Conservation (phyloP, 2,888 invertebrate genomes). For the Meteorus colon region DNA sequence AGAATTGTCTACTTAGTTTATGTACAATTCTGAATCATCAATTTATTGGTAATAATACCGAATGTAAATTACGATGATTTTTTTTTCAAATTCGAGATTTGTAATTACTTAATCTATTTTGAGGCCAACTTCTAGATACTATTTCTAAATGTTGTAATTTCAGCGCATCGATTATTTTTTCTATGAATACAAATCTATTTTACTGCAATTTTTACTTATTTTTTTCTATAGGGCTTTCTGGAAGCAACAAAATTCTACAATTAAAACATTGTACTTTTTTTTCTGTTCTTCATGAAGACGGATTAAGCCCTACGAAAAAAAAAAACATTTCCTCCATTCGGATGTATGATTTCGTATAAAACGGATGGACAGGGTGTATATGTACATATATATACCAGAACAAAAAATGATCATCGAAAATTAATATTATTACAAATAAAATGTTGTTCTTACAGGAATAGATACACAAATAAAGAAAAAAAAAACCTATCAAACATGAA, state of each 20-base stretch:
- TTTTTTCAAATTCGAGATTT: background rate
- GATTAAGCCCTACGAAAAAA: background rate
- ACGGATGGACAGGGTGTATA: background rate
- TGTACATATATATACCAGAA: background rate
- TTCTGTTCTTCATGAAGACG: too few relatives aligned
- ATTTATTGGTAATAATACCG: background rate
- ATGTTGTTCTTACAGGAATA: background rate
- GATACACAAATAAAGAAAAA: background rate
- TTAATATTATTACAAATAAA: slow-evolving; percentile 7
- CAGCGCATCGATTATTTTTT: background rate
- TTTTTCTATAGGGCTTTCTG: background rate
- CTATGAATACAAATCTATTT: slow-evolving; percentile 3
- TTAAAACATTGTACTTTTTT: background rate
- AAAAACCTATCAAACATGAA: background rate
- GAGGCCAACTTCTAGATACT: background rate
- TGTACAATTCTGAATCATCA: background rate
- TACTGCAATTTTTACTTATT: background rate
- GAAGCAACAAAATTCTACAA: background rate
- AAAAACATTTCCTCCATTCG: background rate
- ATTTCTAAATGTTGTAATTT: background rate
- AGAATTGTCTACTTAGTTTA: background rate
- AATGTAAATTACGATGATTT: background rate
- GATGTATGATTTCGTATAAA: background rate
- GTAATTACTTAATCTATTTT: background rate
- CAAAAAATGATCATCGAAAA: background rate